A percentile compares a stretch with the other conserved stretches of the same genome.
phyloP scores from a whole-genome alignment of 2,113 vertebrate genomes.

The Corynorhinus townsendii region DNA sequence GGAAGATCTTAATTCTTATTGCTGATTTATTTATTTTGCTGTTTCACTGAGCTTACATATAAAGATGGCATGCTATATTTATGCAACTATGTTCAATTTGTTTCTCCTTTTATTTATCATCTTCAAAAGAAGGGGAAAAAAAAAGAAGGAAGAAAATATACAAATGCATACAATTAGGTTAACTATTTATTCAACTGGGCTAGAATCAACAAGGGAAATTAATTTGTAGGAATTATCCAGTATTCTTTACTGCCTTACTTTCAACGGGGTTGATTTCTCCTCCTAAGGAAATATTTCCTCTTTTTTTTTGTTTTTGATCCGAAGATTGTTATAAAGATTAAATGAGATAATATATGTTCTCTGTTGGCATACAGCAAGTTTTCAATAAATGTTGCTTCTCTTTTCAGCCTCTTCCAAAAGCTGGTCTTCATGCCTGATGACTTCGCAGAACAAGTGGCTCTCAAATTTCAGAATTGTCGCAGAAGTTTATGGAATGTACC shows the following conservation, averaged over 20 bases:
- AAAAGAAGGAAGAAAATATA: conserved; percentile 24
- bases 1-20: background rate
- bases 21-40: background rate
- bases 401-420: background rate
- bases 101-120: conserved; percentile 6
- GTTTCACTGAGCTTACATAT: background rate
- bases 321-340: background rate
- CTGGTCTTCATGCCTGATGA: background rate
- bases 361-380: background rate
- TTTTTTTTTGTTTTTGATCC: background rate
- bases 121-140: conserved; percentile 18
- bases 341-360: background rate
- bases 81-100: background rate
- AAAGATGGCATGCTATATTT: background rate
- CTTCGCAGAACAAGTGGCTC: background rate
- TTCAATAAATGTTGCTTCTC: background rate
- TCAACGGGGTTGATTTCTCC: background rate
- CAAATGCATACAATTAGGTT: background rate
- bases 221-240: background rate
- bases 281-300: background rate
- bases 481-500: background rate
- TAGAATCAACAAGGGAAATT: background rate
- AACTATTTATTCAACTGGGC: background rate
- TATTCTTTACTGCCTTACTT: conserved; percentile 8
- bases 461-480: background rate